These are phyloP conservation scores for Pipistrellus pipistrellus DNA, from an alignment of 2,797 vertebrate species.

Conservation along the genomic window DNA sequence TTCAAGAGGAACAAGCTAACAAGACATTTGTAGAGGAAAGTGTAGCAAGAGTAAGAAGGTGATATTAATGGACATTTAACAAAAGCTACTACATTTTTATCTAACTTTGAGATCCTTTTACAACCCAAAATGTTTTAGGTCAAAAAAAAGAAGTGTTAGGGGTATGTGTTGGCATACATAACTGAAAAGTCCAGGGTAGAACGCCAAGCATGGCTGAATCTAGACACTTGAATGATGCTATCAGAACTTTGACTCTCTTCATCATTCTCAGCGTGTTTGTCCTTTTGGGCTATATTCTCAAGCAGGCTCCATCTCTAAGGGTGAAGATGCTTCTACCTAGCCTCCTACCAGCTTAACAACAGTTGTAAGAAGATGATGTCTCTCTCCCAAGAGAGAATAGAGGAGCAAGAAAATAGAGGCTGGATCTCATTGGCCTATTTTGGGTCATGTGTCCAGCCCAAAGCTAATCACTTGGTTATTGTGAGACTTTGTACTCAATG, in stretches of 20 bases:
- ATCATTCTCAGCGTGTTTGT: rapidly evolving
- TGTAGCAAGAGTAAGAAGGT: neutral
- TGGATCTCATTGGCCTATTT: neutral
- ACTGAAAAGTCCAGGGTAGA: neutral
- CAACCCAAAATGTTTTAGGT: neutral
- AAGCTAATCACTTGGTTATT: neutral
- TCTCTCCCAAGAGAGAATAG: neutral
- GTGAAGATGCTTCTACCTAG: neutral
- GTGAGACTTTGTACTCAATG: neutral
- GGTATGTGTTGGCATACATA: neutral
- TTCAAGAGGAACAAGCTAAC: neutral
- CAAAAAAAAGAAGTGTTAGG: rapidly evolving
- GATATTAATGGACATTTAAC: neutral
- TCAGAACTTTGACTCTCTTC: neutral
- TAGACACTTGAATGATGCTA: neutral
- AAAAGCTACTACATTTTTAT: neutral
- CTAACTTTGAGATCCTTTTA: neutral
- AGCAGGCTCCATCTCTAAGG: neutral
- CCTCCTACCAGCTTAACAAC: neutral
- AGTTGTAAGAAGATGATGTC: neutral
- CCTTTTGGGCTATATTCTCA: neutral
- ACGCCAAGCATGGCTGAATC: neutral
- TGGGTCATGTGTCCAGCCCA: neutral
- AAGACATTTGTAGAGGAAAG: neutral
- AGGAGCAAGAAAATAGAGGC: neutral